Evolutionary conservation across 2,888 invertebrate genomes (phyloP).

Genomic region (Atherix ibis): DNA sequence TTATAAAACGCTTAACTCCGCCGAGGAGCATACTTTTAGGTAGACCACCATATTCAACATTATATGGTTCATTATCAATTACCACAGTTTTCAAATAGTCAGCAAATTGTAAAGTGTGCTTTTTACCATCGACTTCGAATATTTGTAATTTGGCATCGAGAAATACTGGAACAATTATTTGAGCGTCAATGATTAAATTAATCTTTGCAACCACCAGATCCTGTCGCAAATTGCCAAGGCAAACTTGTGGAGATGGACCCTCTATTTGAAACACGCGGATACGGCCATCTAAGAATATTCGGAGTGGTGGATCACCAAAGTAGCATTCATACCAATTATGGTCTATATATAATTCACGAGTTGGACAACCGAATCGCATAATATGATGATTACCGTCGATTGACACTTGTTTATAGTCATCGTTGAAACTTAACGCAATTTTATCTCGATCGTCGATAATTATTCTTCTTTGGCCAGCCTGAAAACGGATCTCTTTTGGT

Average conservation of each 20-base stretch:
- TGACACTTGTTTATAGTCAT: slow-evolving; percentile 54
- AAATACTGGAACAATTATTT: slow-evolving; percentile 61
- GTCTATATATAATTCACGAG: slow-evolving; percentile 80
- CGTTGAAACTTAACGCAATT: slow-evolving; percentile 45
- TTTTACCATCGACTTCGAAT: slow-evolving; percentile 54
- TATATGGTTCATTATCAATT: slow-evolving; percentile 61
- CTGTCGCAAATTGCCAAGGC: slow-evolving; percentile 66
- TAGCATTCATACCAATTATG: slow-evolving; percentile 80
- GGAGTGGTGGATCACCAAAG: slow-evolving; percentile 77
- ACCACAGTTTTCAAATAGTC: slow-evolving; percentile 61
- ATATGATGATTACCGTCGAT: slow-evolving; percentile 58
- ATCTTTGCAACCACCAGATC: slow-evolving; percentile 77
- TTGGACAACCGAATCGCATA: slow-evolving; percentile 80
- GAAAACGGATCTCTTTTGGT: slow-evolving; percentile 70
- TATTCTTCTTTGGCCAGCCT: slow-evolving; percentile 59
- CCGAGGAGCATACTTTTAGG: slow-evolving; percentile 62
- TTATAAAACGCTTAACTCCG: slow-evolving; percentile 62
- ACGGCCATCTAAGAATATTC: slow-evolving; percentile 62
- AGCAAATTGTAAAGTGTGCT: slow-evolving; percentile 63
- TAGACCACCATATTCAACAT: slow-evolving; percentile 68
- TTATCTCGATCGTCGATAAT: slow-evolving; percentile 63
- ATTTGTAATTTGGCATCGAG: slow-evolving; percentile 71
- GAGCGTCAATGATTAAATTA: slow-evolving; percentile 67
- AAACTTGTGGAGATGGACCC: slow-evolving; percentile 87
- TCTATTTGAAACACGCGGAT: slow-evolving; percentile 66